These are phyloP conservation scores for Tragelaphus oryx DNA, from an alignment of 2,797 vertebrate genomes.

Conservation along the genomic window DNA sequence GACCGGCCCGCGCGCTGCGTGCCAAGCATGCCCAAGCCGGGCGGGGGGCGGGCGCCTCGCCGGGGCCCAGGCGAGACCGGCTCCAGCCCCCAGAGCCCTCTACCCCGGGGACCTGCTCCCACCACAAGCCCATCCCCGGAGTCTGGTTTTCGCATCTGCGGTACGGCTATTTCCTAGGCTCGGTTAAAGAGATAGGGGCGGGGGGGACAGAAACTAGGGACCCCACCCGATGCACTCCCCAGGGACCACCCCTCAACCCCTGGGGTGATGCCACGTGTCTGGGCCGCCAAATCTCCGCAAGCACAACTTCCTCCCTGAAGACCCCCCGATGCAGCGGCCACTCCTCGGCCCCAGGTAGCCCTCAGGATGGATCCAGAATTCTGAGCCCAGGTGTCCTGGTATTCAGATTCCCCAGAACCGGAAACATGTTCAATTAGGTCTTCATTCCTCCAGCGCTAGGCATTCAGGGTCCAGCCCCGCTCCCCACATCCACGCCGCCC, in stretches of 20 bases:
- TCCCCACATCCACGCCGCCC: neutral
- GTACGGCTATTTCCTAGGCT: neutral
- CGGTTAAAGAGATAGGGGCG: neutral
- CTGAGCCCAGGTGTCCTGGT: neutral
- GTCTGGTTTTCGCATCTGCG: neutral
- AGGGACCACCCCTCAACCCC: neutral
- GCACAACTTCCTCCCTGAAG: constrained; percentile 44
- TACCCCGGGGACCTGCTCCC: neutral
- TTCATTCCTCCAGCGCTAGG: neutral
- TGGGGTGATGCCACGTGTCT: neutral
- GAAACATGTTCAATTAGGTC: neutral
- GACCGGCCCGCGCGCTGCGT: constrained; percentile 72
- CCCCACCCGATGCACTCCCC: neutral
- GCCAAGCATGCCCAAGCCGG: constrained; percentile 67
- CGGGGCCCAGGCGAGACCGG: neutral
- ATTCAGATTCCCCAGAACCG: neutral
- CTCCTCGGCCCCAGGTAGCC: neutral
- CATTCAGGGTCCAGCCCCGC: neutral
- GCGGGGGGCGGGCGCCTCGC: constrained; percentile 19
- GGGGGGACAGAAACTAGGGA: neutral
- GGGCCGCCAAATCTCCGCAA: neutral
- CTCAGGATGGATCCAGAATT: neutral
- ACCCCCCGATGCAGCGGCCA: neutral
- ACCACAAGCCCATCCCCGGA: neutral
- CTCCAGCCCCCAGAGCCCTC: neutral